Conservation (phyloP, 2,797 vertebrate species). For the Varecia variegata region DNA sequence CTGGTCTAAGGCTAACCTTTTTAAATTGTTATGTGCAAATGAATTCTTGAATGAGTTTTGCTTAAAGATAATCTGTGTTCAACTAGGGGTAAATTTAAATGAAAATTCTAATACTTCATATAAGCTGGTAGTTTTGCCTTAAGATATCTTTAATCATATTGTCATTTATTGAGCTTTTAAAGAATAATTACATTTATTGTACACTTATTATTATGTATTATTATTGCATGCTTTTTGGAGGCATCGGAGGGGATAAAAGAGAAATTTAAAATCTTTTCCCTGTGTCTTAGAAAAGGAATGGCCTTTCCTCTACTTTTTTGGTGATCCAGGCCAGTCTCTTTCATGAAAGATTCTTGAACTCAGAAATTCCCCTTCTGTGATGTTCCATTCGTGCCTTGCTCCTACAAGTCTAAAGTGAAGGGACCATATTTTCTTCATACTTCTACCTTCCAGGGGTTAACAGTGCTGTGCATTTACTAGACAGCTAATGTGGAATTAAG, state of each 20-base stretch:
- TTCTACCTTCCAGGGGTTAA: not conserved
- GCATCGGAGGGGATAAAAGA: not conserved
- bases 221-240: not conserved
- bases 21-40: conserved; percentile 29
- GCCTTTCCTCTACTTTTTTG: not conserved
- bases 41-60: conserved; percentile 55
- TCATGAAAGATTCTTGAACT: not conserved
- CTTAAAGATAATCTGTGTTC: conserved; percentile 51
- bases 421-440: not conserved
- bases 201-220: not conserved
- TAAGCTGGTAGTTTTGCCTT: conserved; percentile 48
- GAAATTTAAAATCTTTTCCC: not conserved
- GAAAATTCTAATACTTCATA: conserved; percentile 39
- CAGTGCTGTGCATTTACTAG: not conserved
- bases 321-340: not conserved
- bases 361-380: not conserved
- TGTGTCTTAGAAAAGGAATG: not conserved
- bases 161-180: conserved; percentile 41
- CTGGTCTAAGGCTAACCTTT: conserved; percentile 25
- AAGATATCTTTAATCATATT: conserved; percentile 34
- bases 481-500: conserved; percentile 41
- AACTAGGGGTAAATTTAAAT: conserved; percentile 29
- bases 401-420: not conserved
- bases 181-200: conserved; percentile 26
- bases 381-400: not conserved